These are phyloP conservation scores for Pteropus rufus DNA, from an alignment of 2,797 vertebrate genomes.

Conservation along the genomic window DNA sequence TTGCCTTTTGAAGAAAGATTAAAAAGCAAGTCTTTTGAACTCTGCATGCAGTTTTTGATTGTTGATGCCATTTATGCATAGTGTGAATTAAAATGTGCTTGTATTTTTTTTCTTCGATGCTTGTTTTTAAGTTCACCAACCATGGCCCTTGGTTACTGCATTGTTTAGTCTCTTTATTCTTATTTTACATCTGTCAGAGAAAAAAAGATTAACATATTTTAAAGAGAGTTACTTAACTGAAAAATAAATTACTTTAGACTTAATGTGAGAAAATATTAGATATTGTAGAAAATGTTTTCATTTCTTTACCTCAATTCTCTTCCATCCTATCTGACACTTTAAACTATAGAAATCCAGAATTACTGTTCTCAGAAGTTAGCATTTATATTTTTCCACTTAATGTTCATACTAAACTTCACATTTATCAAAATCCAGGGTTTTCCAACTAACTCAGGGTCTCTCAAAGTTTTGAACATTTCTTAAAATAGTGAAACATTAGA, in stretches of 20 bases:
- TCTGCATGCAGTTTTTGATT: slow-evolving; percentile 41
- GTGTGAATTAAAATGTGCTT: slow-evolving; percentile 40
- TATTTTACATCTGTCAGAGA: slow-evolving; percentile 39
- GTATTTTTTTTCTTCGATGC: slow-evolving; percentile 52
- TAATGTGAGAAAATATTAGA: background rate
- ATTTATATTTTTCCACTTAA: slow-evolving; percentile 50
- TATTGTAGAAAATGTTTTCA: slow-evolving; percentile 20
- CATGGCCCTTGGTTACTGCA: slow-evolving; percentile 23
- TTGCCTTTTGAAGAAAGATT: slow-evolving; percentile 69
- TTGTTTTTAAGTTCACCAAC: slow-evolving; percentile 51
- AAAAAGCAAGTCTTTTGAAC: slow-evolving; percentile 63
- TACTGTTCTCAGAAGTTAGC: background rate
- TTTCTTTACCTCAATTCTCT: slow-evolving; percentile 7
- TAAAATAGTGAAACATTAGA: background rate
- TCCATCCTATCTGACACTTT: background rate
- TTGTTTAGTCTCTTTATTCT: slow-evolving; percentile 59
- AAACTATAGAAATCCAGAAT: background rate
- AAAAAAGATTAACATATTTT: slow-evolving; percentile 53
- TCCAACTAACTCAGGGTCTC: slow-evolving; percentile 19
- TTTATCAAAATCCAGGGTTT: slow-evolving; percentile 43
- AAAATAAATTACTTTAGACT: background rate
- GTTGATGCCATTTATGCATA: slow-evolving; percentile 53
- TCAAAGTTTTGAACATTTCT: slow-evolving; percentile 44
- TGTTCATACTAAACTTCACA: background rate
- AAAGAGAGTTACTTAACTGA: slow-evolving; percentile 39